These are phyloP conservation scores for Brachionus koreanus DNA, from an alignment of 1,140 invertebrate genomes.

Conservation along the genomic window DNA sequence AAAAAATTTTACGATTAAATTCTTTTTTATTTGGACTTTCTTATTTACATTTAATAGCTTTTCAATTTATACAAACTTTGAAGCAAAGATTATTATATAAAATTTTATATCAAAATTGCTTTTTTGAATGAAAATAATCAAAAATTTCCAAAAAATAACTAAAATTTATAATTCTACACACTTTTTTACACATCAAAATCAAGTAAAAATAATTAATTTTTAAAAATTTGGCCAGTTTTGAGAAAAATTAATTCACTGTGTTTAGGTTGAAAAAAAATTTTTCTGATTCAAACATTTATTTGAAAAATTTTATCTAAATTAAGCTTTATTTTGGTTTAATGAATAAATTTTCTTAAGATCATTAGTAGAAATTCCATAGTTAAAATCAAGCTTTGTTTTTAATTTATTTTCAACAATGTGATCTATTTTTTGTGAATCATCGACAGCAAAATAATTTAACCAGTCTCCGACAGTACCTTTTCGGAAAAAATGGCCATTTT, in stretches of 20 bases:
- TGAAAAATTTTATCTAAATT: not conserved
- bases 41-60: not conserved
- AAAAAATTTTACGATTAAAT: not conserved
- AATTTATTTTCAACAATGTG: slow-evolving; percentile 69
- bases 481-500: slow-evolving; percentile 57
- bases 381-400: slow-evolving; percentile 10
- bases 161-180: not conserved
- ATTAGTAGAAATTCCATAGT: slow-evolving; percentile 28
- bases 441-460: slow-evolving; percentile 71
- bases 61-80: too few species aligned
- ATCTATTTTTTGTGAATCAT: slow-evolving; percentile 67
- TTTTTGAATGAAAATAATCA: not conserved
- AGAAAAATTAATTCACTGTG: too few species aligned
- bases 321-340: not conserved
- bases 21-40: not conserved
- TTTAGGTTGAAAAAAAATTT: too few species aligned
- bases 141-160: not conserved
- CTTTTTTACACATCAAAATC: not conserved
- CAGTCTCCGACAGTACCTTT: slow-evolving; percentile 73
- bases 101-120: not conserved
- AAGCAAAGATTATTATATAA: not conserved
- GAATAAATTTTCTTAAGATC: slow-evolving; percentile 34
- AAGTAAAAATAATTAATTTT: not conserved
- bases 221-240: too few species aligned
- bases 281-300: too few species aligned